A percentile compares a stretch with the other conserved stretches of the same genome.
Conservation (phyloP, 2,113 vertebrate genomes). For the Scopus umbretta region DNA sequence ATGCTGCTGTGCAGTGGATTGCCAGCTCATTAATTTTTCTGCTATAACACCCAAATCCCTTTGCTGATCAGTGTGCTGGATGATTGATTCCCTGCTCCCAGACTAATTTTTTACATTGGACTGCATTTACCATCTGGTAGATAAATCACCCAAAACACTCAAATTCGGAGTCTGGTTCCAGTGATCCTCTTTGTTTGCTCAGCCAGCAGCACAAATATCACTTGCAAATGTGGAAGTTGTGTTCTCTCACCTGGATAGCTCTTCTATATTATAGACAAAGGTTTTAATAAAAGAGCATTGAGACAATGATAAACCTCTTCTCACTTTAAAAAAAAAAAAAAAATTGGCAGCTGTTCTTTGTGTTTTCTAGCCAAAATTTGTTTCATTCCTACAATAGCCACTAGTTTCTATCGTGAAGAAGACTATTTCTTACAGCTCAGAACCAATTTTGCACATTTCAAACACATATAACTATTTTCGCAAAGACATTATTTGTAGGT, state of each 20-base stretch:
- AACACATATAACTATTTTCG: not conserved
- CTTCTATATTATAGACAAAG: not conserved
- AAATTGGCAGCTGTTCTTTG: not conserved
- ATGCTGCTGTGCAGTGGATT: conserved; percentile 41
- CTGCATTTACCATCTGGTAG: conserved; percentile 65
- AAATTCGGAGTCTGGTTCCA: conserved; percentile 17
- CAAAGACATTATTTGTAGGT: not conserved
- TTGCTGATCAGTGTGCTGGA: conserved; percentile 57
- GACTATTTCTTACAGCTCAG: not conserved
- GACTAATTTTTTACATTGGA: conserved; percentile 62
- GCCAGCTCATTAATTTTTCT: conserved; percentile 66
- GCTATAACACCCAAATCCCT: conserved; percentile 62
- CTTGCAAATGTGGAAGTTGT: conserved; percentile 42
- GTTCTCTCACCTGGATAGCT: conserved; percentile 41
- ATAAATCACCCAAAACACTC: conserved; percentile 59
- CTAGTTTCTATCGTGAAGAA: not conserved
- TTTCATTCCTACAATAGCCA: not conserved
- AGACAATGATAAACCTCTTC: not conserved
- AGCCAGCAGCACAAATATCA: not conserved
- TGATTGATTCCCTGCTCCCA: conserved; percentile 63
- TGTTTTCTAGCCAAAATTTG: not conserved
- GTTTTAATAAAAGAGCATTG: not conserved
- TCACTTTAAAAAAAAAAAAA: not conserved
- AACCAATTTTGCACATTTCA: not conserved
- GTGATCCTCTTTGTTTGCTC: conserved; percentile 47